Evolutionary conservation across 2,113 vertebrate genomes (phyloP), one percentile per base, ranked within the genome.

Genomic region (Halcyon senegalensis): DNA sequence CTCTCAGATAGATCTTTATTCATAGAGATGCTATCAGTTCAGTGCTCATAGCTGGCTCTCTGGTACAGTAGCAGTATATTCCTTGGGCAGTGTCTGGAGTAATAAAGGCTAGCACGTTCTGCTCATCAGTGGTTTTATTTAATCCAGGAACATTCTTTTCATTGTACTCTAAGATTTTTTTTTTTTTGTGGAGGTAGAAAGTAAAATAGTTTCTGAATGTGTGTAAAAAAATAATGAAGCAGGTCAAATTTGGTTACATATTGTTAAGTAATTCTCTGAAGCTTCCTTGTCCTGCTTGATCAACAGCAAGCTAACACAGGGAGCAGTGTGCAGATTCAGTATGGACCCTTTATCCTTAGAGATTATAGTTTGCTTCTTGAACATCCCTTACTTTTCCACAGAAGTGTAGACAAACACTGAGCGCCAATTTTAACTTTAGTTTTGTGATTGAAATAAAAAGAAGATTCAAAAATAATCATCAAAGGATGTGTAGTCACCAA

Each of bases 51-150:
- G 48, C 16, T 84, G 39, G 5, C 13, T 85, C 33, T 56, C 33
- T 48, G 37, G n/a, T 56, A 23, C 10, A 70, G 37, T 7, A 76
- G 35, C 21, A 43, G 59, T 6, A 66, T 0, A 0, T 31, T 75
- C 43, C 67, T 73, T n/a, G 48, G 76, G 67, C 13, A 63, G 5
- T 60, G 23, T 64, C 43, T 64, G 48, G 19, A 59, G 16, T 75
- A 90, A 73, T 4, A 59, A 27, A 56, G 7, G 10, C 10, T 16
- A 66, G 30, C 6, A 27, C 1, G 1, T 43, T 60, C 63, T 53
- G 20, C 17, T 74, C 48, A 51, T 50, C 37, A 41, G 28, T 15
- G 24, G 13, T 35, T 74, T 94, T 69, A 63, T 51, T 63, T 91
- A 63, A 74, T 41, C 75, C 21, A 46, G 33, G 20, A 82, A 85